Percentiles rank a stretch among this genome's conserved stretches.
Conservation (phyloP, 2,888 invertebrate species). For the Subacronicta megacephala region DNA sequence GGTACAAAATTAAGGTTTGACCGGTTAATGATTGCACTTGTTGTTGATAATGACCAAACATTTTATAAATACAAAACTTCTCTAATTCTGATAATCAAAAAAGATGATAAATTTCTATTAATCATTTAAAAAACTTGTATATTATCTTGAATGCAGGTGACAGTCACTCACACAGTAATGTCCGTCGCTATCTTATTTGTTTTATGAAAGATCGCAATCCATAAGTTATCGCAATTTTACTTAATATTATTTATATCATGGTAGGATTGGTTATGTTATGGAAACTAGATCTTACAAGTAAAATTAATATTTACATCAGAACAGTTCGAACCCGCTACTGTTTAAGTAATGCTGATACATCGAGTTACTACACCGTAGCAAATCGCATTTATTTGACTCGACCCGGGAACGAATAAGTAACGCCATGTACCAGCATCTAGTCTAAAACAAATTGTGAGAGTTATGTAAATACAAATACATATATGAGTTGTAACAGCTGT, state of each 20-base stretch:
- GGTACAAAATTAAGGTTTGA: not conserved
- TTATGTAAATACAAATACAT: slow-evolving; percentile 54
- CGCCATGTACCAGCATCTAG: slow-evolving; percentile 48
- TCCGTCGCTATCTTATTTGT: not conserved
- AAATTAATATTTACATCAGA: not conserved
- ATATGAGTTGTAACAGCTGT: too few species aligned
- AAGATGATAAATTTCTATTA: not conserved
- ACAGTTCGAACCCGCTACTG: slow-evolving; percentile 33
- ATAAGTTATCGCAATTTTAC: not conserved
- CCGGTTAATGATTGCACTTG: not conserved
- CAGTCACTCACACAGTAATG: not conserved
- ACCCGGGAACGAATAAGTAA: slow-evolving; percentile 21
- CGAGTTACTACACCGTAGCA: slow-evolving; percentile 12
- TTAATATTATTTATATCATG: not conserved
- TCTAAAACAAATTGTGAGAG: slow-evolving; percentile 41
- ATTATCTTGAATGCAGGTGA: too few species aligned
- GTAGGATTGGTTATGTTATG: not conserved
- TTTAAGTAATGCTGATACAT: slow-evolving; percentile 30
- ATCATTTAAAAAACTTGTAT: not conserved
- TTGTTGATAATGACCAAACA: not conserved
- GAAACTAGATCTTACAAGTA: not conserved
- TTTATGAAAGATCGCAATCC: too few species aligned
- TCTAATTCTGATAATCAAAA: too few species aligned
- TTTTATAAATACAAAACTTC: not conserved
- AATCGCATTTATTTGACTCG: slow-evolving; percentile 9